Conservation (phyloP, 2,797 vertebrate species). For the Phoxinus dragarum region DNA sequence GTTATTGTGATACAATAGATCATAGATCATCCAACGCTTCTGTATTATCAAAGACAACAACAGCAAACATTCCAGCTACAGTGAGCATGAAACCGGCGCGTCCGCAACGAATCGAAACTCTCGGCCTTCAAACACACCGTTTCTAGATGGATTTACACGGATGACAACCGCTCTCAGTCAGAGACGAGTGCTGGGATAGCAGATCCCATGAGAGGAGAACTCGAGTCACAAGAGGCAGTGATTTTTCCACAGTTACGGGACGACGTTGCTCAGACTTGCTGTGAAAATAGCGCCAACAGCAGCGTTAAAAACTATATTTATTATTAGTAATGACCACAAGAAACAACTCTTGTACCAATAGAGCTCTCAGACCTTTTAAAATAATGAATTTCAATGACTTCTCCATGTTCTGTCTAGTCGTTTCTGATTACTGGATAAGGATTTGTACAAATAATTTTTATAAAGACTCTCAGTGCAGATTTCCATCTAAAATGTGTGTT, state of each 20-base stretch:
- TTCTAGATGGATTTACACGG: slow-evolving; percentile 28
- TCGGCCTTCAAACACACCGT: not conserved
- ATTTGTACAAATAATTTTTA: not conserved
- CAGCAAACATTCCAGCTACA: slow-evolving; percentile 18
- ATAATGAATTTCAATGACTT: not conserved
- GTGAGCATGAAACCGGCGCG: slow-evolving; percentile 16
- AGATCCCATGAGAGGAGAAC: not conserved
- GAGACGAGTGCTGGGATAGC: not conserved
- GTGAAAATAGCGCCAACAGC: not conserved
- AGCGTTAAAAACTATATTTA: not conserved
- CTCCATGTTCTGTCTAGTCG: too few species aligned
- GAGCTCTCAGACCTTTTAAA: not conserved
- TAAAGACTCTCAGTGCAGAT: not conserved
- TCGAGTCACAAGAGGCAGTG: slow-evolving; percentile 2
- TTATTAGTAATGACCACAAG: not conserved
- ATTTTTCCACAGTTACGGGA: not conserved
- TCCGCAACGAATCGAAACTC: slow-evolving; percentile 26
- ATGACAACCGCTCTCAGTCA: not conserved
- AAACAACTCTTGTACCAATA: not conserved
- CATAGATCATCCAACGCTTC: slow-evolving; percentile 27
- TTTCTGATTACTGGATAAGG: not conserved
- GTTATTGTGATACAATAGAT: slow-evolving; percentile 47
- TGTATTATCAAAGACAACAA: slow-evolving; percentile 45
- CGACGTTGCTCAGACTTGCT: not conserved
- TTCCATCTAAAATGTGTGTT: not conserved